These are phyloP conservation scores for Laticauda laticaudata DNA, from an alignment of 2,113 vertebrate genomes.

Conservation along the genomic window DNA sequence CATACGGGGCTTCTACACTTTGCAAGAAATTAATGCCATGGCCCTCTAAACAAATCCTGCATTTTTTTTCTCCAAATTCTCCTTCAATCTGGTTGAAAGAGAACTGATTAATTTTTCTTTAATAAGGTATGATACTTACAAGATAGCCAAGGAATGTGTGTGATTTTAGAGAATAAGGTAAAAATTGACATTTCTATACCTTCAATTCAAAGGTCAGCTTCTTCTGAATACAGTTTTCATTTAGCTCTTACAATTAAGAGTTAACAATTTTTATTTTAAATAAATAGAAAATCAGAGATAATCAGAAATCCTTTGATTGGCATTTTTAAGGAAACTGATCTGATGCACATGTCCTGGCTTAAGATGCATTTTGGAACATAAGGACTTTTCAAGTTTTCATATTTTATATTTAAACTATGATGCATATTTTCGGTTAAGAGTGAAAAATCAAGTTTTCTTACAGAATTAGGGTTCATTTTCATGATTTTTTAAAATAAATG, in stretches of 20 bases:
- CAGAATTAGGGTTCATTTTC: not conserved
- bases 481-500: not conserved
- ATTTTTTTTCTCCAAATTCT: not conserved
- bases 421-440: not conserved
- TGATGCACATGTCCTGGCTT: not conserved
- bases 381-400: not conserved
- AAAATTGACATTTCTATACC: not conserved
- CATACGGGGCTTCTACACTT: not conserved
- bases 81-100: not conserved
- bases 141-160: not conserved
- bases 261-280: not conserved
- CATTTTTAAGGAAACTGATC: not conserved
- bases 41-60: not conserved
- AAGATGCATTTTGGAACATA: not conserved
- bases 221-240: not conserved
- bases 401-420: not conserved
- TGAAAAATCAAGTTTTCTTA: not conserved
- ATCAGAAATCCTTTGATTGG: not conserved
- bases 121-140: not conserved
- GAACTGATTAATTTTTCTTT: not conserved
- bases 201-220: not conserved
- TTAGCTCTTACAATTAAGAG: not conserved
- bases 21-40: conserved; percentile 13
- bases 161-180: not conserved
- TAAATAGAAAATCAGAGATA: not conserved